These are phyloP conservation scores for Sesia bembeciformis DNA, from an alignment of 2,888 invertebrate species.

Conservation along the genomic window DNA sequence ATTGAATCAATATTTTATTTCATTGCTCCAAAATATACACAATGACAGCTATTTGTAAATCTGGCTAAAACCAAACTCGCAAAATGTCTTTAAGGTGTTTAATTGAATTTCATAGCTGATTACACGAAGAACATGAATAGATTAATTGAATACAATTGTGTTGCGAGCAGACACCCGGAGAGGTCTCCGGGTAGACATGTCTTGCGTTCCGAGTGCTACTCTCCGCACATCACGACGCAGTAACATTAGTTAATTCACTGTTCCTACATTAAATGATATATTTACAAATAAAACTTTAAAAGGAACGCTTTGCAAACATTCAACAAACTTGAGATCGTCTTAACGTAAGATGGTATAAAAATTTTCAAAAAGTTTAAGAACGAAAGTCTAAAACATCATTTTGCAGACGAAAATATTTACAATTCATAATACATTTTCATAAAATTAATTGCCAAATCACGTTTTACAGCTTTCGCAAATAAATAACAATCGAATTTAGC, in stretches of 20 bases:
- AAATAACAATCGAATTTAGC: conserved; percentile 74
- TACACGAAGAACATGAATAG: conserved; percentile 67
- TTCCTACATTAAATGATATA: conserved; percentile 64
- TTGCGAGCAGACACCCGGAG: conserved; percentile 38
- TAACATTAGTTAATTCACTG: conserved; percentile 68
- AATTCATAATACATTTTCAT: conserved; percentile 33
- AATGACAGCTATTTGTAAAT: conserved; percentile 65
- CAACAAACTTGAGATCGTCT: conserved; percentile 75
- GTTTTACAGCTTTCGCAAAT: conserved; percentile 67
- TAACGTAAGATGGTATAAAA: conserved; percentile 72
- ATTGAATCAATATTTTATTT: conserved; percentile 71
- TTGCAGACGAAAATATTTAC: conserved; percentile 59
- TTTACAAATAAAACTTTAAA: conserved; percentile 75
- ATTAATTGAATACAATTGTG: conserved; percentile 49
- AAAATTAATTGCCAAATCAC: conserved; percentile 58
- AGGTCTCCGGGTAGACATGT: conserved; percentile 20
- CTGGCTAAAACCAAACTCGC: conserved; percentile 55
- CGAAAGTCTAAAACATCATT: conserved; percentile 56
- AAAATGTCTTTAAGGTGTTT: conserved; percentile 61
- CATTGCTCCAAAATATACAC: conserved; percentile 74
- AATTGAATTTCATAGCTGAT: conserved; percentile 62
- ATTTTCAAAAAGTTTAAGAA: conserved; percentile 59
- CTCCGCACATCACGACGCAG: conserved; percentile 47
- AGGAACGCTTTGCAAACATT: conserved; percentile 75
- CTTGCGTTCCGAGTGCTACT: conserved; percentile 24